Base-by-base conservation (phyloP, 2,888 invertebrate species). In the Aspidiotus destructor region DNA sequence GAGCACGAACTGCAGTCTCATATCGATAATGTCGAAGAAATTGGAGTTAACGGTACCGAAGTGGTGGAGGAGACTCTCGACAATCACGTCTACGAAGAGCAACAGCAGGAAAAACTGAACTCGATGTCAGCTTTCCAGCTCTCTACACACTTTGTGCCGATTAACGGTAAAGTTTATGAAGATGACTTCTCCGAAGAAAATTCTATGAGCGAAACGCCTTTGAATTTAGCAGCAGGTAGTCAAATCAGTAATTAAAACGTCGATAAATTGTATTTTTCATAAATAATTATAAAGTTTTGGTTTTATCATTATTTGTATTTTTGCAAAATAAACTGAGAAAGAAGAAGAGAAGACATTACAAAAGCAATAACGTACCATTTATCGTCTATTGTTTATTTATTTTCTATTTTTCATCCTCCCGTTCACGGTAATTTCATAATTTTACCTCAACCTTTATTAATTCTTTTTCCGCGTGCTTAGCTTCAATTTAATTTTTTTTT, bases 61-160 rank as follows among this genome's bases (percentile, higher is more conserved):
- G 57, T 67, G 28, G 28, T 28, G 13, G 28, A 58, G 15, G 67
- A 58, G 15, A 44, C 48, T 8, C 42, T 67, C 15, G 60, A 58
- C 58, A 67, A 67, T 15, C 67, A 67, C 28, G 40, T 57, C 10
- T 58, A 44, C 48, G 41, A 16, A 13, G 28, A 58, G n/a, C 67
- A 57, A 7, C 48, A 58, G 10, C 40, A 40, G 41, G 67, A 67
- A 10, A 67, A 67, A 16, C 42, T 69, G 57, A 58, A 8, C 57
- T 28, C 28, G 28, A 15, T 57, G 41, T 57, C 69, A n/a, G 69
- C 69, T 15, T 62, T 69, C 15, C 62, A 62, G 57, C 62, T 69
- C 62, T 69, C 69, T 17, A 69, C 69, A 16, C 69, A 69, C n/a
- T 69, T 69, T 15, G 53, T 62, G 62, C 69, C 69, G 15, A 69